Evolutionary conservation across 2,797 vertebrate species (phyloP).

Genomic region (Chrysocyon brachyurus): DNA sequence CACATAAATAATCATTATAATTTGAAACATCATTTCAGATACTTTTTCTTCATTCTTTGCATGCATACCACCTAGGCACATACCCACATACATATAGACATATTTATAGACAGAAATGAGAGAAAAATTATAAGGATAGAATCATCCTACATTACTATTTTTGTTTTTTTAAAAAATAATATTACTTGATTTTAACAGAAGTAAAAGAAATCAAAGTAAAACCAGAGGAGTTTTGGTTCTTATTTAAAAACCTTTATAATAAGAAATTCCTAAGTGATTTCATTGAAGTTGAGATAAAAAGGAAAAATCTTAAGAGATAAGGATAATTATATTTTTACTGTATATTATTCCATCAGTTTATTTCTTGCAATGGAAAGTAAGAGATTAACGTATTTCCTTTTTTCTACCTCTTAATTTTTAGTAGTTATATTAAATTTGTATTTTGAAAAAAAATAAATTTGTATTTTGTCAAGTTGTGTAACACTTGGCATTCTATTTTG

Average conservation of each 20-base stretch:
- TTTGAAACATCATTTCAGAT: background rate
- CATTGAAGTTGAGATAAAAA: constrained; percentile 46
- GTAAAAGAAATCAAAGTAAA: constrained; percentile 38
- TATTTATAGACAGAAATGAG: constrained; percentile 19
- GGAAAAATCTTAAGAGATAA: constrained; percentile 36
- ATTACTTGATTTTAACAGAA: constrained; percentile 20
- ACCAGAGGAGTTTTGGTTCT: background rate
- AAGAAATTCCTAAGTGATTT: constrained; percentile 46
- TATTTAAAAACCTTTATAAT: constrained; percentile 8
- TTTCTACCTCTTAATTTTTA: constrained; percentile 9
- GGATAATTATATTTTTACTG: background rate
- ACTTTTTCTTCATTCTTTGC: background rate
- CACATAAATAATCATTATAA: background rate
- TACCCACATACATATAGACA: background rate
- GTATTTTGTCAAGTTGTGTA: constrained; percentile 30
- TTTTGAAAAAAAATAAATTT: background rate
- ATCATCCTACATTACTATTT: background rate
- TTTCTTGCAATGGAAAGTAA: constrained; percentile 51
- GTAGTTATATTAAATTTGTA: constrained; percentile 40
- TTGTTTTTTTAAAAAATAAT: constrained; percentile 24
- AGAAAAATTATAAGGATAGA: background rate
- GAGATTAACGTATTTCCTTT: constrained; percentile 25
- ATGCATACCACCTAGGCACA: background rate
- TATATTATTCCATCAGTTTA: background rate
- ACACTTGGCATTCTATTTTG: constrained; percentile 39